These are phyloP conservation scores for Orussus abietinus DNA, from an alignment of 1,140 invertebrate genomes.

Conservation along the genomic window DNA sequence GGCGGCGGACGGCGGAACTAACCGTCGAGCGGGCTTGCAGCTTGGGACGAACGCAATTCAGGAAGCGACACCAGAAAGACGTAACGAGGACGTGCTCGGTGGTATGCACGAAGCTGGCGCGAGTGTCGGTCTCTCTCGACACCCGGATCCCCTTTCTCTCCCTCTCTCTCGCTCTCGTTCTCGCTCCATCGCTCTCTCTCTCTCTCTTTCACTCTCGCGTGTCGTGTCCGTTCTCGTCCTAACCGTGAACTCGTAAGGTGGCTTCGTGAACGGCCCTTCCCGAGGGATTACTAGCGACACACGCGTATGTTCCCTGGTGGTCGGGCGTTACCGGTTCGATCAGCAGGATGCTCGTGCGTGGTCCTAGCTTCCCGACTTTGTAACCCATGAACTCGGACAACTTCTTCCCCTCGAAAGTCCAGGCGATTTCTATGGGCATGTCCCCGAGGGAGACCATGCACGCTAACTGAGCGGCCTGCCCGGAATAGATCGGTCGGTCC, in stretches of 20 bases:
- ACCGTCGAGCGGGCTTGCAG: too few species aligned
- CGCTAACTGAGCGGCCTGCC: conserved; percentile 65
- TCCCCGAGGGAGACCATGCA: conserved; percentile 70
- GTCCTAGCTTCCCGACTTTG: conserved; percentile 52
- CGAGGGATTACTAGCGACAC: conserved; percentile 63
- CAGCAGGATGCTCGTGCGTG: conserved; percentile 56
- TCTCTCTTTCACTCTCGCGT: too few species aligned
- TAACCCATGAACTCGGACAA: conserved; percentile 48
- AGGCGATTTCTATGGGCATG: conserved; percentile 63
- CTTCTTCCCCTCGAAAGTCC: conserved; percentile 58
- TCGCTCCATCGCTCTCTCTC: too few species aligned
- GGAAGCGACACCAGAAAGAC: too few species aligned
- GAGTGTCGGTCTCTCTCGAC: too few species aligned
- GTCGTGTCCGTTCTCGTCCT: too few species aligned
- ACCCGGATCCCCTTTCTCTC: too few species aligned
- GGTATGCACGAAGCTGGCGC: too few species aligned
- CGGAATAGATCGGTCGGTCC: conserved; percentile 61
- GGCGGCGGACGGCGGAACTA: too few species aligned
- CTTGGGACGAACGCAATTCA: too few species aligned
- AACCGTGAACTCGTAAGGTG: conserved; percentile 58
- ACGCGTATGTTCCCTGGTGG: conserved; percentile 64
- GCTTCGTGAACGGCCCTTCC: conserved; percentile 59
- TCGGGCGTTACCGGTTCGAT: conserved; percentile 55
- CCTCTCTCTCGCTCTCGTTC: too few species aligned
- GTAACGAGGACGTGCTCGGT: too few species aligned